phyloP scores from a whole-genome alignment of 2,888 invertebrate genomes.

The Metacarcinus magister region DNA sequence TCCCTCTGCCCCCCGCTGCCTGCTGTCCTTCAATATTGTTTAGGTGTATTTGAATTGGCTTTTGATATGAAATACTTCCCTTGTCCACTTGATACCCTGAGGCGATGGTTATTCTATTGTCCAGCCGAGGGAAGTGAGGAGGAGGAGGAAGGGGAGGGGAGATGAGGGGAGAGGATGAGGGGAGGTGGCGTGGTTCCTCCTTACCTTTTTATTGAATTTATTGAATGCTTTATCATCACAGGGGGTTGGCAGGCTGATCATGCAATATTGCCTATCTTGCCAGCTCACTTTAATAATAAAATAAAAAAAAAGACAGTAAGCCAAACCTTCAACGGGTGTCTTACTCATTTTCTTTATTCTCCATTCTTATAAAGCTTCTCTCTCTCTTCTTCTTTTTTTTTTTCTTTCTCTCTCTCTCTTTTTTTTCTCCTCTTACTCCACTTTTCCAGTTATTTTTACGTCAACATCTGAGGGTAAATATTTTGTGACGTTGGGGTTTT shows the following conservation, averaged over 20 bases:
- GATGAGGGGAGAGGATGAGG: background rate
- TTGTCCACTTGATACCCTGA: constrained; percentile 76
- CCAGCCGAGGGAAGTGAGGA: background rate
- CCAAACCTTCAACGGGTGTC: constrained; percentile 31
- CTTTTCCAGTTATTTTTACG: constrained; percentile 21
- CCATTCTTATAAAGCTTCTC: background rate
- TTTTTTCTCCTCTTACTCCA: background rate
- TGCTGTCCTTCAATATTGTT: constrained; percentile 77
- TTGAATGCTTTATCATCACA: constrained; percentile 78
- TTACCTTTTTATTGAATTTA: constrained; percentile 79
- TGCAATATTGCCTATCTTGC: constrained; percentile 74
- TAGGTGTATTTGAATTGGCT: constrained; percentile 80
- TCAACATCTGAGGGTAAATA: constrained; percentile 31
- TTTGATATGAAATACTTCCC: constrained; percentile 80
- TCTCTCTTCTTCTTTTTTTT: background rate
- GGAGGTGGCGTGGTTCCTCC: constrained; percentile 53
- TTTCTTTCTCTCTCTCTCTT: background rate
- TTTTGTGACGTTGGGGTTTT: constrained; percentile 9
- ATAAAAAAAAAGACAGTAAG: constrained; percentile 46
- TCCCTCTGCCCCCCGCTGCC: background rate
- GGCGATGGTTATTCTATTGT: constrained; percentile 80
- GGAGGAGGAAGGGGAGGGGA: background rate
- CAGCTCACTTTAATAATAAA: constrained; percentile 71
- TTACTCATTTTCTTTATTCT: background rate
- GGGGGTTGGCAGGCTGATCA: constrained; percentile 70